phyloP scores from a whole-genome alignment of 2,888 invertebrate genomes.

The Pammene fasciana region DNA sequence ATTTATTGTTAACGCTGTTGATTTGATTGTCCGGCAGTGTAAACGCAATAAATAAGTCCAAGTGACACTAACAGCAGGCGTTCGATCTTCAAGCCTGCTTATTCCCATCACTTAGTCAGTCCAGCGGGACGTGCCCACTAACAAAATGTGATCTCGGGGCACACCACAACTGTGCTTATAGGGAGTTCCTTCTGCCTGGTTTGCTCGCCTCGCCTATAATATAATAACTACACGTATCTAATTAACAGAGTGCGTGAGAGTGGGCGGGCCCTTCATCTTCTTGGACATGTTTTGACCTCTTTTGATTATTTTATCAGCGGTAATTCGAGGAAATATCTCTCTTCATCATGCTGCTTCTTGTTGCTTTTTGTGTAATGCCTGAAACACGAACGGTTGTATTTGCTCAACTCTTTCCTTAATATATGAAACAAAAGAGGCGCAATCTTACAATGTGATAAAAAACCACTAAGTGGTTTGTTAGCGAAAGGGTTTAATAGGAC shows the following conservation, averaged over 20 bases:
- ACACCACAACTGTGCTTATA: background rate
- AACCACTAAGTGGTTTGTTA: too few relatives aligned
- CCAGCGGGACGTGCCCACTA: background rate
- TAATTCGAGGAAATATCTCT: constrained; percentile 22
- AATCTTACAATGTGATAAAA: background rate
- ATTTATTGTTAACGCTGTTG: constrained; percentile 13
- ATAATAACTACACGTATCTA: constrained; percentile 14
- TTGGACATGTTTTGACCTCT: constrained; percentile 36
- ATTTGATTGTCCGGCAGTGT: constrained; percentile 43
- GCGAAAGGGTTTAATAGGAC: too few relatives aligned
- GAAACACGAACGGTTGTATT: background rate
- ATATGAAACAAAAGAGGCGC: background rate
- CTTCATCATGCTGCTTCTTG: background rate
- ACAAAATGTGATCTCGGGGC: background rate
- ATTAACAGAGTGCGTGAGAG: constrained; percentile 39
- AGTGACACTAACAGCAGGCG: constrained; percentile 53
- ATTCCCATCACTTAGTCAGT: constrained; percentile 1
- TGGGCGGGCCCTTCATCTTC: constrained; percentile 47
- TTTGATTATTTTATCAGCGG: constrained; percentile 33
- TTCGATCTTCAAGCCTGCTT: constrained; percentile 29
- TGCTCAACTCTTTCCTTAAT: background rate
- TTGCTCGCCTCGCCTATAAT: background rate
- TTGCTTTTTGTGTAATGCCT: background rate
- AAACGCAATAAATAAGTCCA: constrained; percentile 50
- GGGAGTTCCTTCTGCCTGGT: background rate